Evolutionary conservation across 2,113 vertebrate species (phyloP), one percentile per base, ranked within the genome.

Genomic region (Cyanocitta stelleri): DNA sequence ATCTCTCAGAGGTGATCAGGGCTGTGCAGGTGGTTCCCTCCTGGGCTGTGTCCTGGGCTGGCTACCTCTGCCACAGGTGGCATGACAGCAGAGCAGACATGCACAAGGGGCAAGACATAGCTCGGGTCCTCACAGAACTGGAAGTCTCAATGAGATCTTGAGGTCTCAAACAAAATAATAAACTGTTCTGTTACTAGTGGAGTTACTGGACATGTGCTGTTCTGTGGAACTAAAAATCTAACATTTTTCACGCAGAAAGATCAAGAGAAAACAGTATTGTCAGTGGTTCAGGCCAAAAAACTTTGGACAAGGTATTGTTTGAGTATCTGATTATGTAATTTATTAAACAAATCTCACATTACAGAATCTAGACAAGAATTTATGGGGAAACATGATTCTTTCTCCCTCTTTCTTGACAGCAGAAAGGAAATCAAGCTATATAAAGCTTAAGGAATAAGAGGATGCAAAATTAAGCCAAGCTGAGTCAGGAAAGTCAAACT

Each of bases 81-180:
- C 35, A 75, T 0, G 4, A 6, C 8, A 75, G 52, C 48, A 55
- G 3, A 0, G 3, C 4, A n/a, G 11, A 5, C 22, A 18, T 9
- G 8, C 11, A 33, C 46, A 43, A 7, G 10, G 29, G 29, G 20
- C 9, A 71, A 58, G 51, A 18, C 5, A 10, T 5, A 58, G 56
- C 32, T 54, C 1, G 0, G 26, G 20, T 59, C 33, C 48, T 78
- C 35, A 27, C 52, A 82, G 48, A 78, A 46, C 11, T 51, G 17
- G 6, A 15, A 33, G 6, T 56, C 16, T 44, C 46, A 52, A 35
- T 17, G 24, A 81, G 49, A 74, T 37, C 68, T n/a, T 56, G 37
- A 74, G 39, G 9, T 73, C 16, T n/a, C 23, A 35, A 61, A 59
- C 14, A 3, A 75, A 81, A 58, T 77, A 30, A 54, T 16, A 13